Evolutionary conservation across 2,113 vertebrate genomes (phyloP).

Genomic region (Phylloscopus trochiloides): DNA sequence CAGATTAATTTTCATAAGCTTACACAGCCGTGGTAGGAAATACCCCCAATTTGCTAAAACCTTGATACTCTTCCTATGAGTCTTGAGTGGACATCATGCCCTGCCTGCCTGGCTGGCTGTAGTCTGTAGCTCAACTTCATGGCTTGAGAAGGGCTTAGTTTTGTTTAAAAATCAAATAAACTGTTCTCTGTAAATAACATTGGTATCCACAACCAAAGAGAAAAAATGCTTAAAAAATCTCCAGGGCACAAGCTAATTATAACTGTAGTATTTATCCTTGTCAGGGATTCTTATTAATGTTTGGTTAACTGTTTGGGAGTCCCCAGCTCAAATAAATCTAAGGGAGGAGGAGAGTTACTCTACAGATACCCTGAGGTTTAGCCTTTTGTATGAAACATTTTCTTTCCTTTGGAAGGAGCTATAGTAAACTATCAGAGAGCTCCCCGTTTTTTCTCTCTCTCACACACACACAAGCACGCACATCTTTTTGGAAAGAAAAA

Average conservation of each 20-base stretch:
- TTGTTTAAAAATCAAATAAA: conserved; percentile 42
- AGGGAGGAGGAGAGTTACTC: not conserved
- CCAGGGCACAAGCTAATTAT: not conserved
- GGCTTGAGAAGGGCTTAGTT: not conserved
- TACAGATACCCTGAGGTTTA: not conserved
- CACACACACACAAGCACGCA: not conserved
- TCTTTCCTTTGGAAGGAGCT: not conserved
- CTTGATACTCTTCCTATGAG: not conserved
- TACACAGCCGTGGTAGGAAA: not conserved
- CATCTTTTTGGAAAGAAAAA: not conserved
- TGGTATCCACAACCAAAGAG: not conserved
- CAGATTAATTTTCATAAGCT: not conserved
- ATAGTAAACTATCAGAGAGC: not conserved
- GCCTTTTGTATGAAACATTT: not conserved
- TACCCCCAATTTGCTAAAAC: not conserved
- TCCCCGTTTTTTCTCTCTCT: not conserved
- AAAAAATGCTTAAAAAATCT: not conserved
- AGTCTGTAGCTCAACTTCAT: not conserved
- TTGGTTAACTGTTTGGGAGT: not conserved
- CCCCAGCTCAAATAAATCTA: not conserved
- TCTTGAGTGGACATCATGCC: not conserved
- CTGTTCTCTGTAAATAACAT: not conserved
- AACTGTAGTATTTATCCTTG: not conserved
- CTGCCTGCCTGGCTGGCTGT: not conserved
- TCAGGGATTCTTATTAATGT: not conserved